These are phyloP conservation scores for Genyomyrus donnyi DNA, from an alignment of 2,113 vertebrate species.

Conservation along the genomic window DNA sequence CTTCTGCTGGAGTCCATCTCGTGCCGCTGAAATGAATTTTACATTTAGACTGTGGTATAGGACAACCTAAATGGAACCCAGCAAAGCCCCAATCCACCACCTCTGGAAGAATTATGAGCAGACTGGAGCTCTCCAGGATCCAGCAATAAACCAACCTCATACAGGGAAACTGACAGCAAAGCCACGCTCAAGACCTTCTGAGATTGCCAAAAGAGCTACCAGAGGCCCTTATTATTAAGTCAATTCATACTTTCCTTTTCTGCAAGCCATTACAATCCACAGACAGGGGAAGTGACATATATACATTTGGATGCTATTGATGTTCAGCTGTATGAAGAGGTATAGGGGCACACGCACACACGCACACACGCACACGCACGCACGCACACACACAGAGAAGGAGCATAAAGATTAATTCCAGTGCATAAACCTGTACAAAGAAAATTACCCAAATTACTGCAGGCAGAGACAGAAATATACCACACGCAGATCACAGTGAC, in stretches of 20 bases:
- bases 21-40: constrained; percentile 72
- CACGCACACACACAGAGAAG: background rate
- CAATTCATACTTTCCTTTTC: background rate
- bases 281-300: background rate
- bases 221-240: background rate
- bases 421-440: background rate
- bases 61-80: background rate
- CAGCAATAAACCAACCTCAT: background rate
- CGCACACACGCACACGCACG: too few relatives aligned
- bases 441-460: background rate
- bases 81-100: background rate
- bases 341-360: background rate
- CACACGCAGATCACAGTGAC: background rate
- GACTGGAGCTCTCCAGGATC: background rate
- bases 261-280: background rate
- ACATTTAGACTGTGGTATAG: background rate
- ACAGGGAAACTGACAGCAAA: background rate
- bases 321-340: background rate
- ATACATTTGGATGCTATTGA: background rate
- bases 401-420: background rate
- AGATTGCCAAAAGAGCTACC: background rate
- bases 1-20: constrained; percentile 93
- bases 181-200: background rate
- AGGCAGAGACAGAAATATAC: background rate
- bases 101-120: background rate